Percentiles rank a stretch among this genome's conserved stretches.
Conservation (phyloP, 2,797 vertebrate species). For the Xiphophorus birchmanni region DNA sequence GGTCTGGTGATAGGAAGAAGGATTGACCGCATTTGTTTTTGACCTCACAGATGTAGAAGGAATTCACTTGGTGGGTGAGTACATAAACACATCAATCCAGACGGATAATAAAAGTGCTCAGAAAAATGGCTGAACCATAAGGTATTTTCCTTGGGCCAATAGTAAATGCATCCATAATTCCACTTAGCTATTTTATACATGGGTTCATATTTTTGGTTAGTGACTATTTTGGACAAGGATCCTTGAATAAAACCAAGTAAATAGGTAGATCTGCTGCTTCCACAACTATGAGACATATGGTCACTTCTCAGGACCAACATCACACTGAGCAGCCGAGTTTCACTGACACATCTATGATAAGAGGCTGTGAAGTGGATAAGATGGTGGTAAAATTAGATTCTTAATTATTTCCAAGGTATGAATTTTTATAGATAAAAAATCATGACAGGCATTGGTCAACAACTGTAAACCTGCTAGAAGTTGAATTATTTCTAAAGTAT, state of each 20-base stretch:
- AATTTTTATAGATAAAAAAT: conserved; percentile 22
- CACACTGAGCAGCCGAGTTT: conserved; percentile 51
- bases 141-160: neutral
- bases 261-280: conserved; percentile 28
- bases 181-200: neutral
- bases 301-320: conserved; percentile 35
- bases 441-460: too few species aligned
- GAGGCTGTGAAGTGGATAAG: conserved; percentile 31
- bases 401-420: conserved; percentile 63
- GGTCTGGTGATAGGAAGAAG: conserved; percentile 24
- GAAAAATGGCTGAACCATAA: neutral
- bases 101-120: conserved; percentile 14
- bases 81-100: conserved; percentile 17
- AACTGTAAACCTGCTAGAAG: neutral
- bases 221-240: neutral
- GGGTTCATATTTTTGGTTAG: neutral
- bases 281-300: conserved; percentile 41
- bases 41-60: conserved; percentile 55
- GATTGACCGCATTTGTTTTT: conserved; percentile 43
- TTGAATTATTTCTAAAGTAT: neutral
- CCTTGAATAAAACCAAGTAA: neutral
- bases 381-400: conserved; percentile 43
- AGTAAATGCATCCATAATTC: neutral
- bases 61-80: conserved; percentile 52
- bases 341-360: conserved; percentile 63